phyloP scores from a whole-genome alignment of 2,113 vertebrate genomes.

The Zeus faber region DNA sequence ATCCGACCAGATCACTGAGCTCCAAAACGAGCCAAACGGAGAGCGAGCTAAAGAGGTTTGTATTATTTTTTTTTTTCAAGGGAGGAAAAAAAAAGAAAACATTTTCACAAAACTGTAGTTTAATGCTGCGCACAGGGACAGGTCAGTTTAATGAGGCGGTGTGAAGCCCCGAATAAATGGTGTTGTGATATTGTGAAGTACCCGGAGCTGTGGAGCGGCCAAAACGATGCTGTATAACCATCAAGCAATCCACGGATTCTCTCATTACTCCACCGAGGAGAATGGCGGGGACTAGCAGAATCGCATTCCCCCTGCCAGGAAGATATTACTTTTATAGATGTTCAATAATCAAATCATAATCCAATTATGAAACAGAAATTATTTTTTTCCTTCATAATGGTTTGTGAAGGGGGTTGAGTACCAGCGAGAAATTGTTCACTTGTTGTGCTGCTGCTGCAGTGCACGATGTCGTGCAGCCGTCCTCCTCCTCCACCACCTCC shows the following conservation, averaged over 20 bases:
- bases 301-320: no score
- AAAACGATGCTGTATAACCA: slow-evolving; percentile 40
- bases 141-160: slow-evolving; percentile 59
- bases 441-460: slow-evolving; percentile 45
- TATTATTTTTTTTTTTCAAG: background rate
- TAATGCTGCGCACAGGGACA: slow-evolving; percentile 43
- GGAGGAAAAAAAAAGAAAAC: slow-evolving; percentile 4
- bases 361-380: no score
- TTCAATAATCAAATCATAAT: no score
- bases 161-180: slow-evolving; percentile 55
- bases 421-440: slow-evolving; percentile 29
- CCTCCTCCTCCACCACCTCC: slow-evolving; percentile 15
- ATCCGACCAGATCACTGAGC: slow-evolving; percentile 50
- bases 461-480: slow-evolving; percentile 39
- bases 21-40: slow-evolving; percentile 36
- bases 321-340: no score
- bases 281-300: no score
- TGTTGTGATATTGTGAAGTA: slow-evolving; percentile 55
- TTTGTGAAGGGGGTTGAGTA: no score
- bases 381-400: no score
- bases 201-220: slow-evolving; percentile 49
- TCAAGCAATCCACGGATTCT: slow-evolving; percentile 57
- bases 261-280: no score
- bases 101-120: slow-evolving; percentile 30
- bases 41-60: slow-evolving; percentile 24